Percentiles rank a stretch among this genome's conserved stretches.
These are phyloP conservation scores for Chymomyza procnemis DNA, from an alignment of 2,888 invertebrate species.

Conservation along the genomic window DNA sequence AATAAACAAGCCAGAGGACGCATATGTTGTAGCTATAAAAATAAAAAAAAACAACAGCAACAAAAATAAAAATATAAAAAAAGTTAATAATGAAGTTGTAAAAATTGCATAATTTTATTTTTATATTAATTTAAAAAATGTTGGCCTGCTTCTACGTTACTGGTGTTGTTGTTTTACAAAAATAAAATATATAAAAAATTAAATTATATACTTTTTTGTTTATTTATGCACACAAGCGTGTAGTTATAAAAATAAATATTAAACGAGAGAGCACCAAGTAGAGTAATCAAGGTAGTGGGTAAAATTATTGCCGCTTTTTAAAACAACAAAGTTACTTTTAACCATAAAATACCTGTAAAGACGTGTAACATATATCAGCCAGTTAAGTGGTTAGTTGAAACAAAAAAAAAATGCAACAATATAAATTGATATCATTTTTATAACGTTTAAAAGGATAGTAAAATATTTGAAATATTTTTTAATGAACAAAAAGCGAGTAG, in stretches of 20 bases:
- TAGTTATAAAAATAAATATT: neutral
- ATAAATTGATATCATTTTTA: neutral
- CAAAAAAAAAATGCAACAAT: neutral
- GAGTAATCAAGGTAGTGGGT: neutral
- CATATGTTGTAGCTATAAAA: neutral
- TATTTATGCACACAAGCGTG: slow-evolving; percentile 22
- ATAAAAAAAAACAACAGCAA: slow-evolving; percentile 33
- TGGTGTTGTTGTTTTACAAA: no score
- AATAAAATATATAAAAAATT: no score
- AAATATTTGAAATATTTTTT: neutral
- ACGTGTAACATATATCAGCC: slow-evolving; percentile 2
- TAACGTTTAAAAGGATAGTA: neutral
- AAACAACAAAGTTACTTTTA: slow-evolving; percentile 18
- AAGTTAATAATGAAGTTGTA: slow-evolving; percentile 65
- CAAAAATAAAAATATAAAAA: slow-evolving; percentile 32
- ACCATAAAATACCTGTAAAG: slow-evolving; percentile 36
- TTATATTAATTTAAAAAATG: slow-evolving; percentile 55
- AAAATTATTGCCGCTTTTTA: slow-evolving; percentile 36
- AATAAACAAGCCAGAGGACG: slow-evolving; percentile 8
- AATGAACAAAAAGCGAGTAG: neutral
- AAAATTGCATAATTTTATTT: slow-evolving; percentile 57
- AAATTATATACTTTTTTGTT: slow-evolving; percentile 10
- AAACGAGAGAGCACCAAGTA: neutral
- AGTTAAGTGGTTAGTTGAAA: neutral
- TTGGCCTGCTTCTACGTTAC: slow-evolving; percentile 6